Evolutionary conservation across 2,888 invertebrate genomes (phyloP).

Genomic region (Cataglyphis livida): DNA sequence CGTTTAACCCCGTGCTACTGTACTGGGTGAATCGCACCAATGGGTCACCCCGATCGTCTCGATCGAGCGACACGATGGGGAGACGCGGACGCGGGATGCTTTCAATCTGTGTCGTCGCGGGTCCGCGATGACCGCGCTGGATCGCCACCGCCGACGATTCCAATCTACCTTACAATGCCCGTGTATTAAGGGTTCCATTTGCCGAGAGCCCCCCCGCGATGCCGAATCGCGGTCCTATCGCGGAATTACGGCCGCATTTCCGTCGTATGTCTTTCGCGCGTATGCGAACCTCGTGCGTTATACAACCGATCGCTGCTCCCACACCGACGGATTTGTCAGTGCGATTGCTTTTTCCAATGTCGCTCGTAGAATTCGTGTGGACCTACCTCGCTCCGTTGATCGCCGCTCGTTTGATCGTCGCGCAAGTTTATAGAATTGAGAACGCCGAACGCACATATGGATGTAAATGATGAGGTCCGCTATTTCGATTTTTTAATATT

Average conservation of each 20-base stretch:
- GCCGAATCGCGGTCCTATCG: conserved; percentile 22
- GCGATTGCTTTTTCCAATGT: conserved; percentile 27
- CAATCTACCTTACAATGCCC: conserved; percentile 75
- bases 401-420: neutral
- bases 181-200: conserved; percentile 71
- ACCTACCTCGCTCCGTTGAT: neutral
- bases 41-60: conserved; percentile 77
- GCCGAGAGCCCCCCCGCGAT: conserved; percentile 27
- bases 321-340: neutral
- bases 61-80: conserved; percentile 67
- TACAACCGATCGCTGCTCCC: conserved; percentile 6
- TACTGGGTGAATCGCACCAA: conserved; percentile 74
- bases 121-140: conserved; percentile 48
- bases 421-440: neutral
- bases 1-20: conserved; percentile 62
- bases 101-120: conserved; percentile 67
- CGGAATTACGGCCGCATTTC: conserved; percentile 42
- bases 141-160: conserved; percentile 61
- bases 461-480: neutral
- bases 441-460: neutral
- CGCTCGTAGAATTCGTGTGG: neutral
- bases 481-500: neutral
- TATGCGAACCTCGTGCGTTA: conserved; percentile 11
- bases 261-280: conserved; percentile 1
- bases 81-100: conserved; percentile 54